These are phyloP conservation scores for Ecdyonurus torrentis DNA, from an alignment of 2,888 invertebrate genomes.

Conservation along the genomic window DNA sequence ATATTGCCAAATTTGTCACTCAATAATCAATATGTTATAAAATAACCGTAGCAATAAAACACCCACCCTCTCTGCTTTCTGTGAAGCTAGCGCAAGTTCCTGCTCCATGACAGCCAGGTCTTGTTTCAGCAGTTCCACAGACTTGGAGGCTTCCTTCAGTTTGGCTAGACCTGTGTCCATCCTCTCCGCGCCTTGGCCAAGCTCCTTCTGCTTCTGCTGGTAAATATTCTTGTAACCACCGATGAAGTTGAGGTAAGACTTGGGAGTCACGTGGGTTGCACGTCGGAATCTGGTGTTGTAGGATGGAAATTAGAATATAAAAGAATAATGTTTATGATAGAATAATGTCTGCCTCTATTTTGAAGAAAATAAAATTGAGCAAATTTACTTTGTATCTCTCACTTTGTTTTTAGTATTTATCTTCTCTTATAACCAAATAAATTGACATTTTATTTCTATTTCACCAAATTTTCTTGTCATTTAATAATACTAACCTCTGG, in stretches of 20 bases:
- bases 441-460: not conserved
- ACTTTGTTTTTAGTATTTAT: not conserved
- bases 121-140: constrained; percentile 78
- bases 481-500: constrained; percentile 38
- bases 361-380: too few species aligned
- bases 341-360: too few species aligned
- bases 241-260: constrained; percentile 90
- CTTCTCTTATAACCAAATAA: not conserved
- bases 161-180: constrained; percentile 95
- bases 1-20: not conserved
- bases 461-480: constrained; percentile 9
- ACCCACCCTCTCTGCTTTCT: constrained; percentile 69
- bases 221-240: constrained; percentile 92
- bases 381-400: too few species aligned
- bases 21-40: not conserved
- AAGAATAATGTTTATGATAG: not conserved
- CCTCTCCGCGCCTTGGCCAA: constrained; percentile 74
- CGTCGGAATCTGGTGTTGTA: constrained; percentile 50
- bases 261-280: constrained; percentile 92
- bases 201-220: constrained; percentile 68
- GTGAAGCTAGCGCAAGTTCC: constrained; percentile 80
- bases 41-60: not conserved
- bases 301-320: not conserved
- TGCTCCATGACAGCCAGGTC: constrained; percentile 90
- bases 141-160: constrained; percentile 84